Evolutionary conservation across 2,113 vertebrate genomes (phyloP).

Genomic region (Ictalurus punctatus): DNA sequence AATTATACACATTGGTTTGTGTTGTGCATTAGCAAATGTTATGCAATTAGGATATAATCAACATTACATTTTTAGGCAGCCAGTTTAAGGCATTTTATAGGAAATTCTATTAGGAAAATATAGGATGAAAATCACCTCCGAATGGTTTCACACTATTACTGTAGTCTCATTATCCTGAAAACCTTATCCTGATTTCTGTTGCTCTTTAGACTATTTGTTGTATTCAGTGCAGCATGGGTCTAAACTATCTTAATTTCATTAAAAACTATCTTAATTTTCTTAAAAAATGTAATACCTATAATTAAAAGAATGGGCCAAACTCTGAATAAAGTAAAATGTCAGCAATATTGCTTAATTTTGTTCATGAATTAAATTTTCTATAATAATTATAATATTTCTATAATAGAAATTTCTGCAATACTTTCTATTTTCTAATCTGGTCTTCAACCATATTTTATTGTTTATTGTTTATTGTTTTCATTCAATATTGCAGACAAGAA

Average conservation of each 20-base stretch:
- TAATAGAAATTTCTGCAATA: not conserved
- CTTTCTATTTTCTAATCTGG: not conserved
- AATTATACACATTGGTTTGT: not conserved
- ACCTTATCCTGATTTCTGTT: not conserved
- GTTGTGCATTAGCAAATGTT: not conserved
- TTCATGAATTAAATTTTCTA: not conserved
- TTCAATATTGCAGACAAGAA: not conserved
- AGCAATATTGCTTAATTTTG: not conserved
- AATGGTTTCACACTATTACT: not conserved
- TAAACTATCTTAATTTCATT: not conserved
- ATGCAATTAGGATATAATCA: not conserved
- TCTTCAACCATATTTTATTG: not conserved
- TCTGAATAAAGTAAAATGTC: not conserved
- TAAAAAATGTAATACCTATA: not conserved
- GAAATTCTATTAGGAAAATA: too few species aligned
- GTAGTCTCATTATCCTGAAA: not conserved
- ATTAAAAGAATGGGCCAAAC: not conserved
- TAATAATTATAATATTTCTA: not conserved
- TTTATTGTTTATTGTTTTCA: too few species aligned
- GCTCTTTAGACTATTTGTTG: not conserved
- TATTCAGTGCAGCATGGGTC: not conserved
- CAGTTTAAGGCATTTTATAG: too few species aligned
- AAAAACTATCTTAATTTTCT: not conserved
- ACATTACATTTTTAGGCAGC: too few species aligned
- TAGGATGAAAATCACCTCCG: not conserved